Evolutionary conservation across 2,888 invertebrate genomes (phyloP), one percentile per base, ranked within the genome.

Genomic region (Caenorhabditis plicata): DNA sequence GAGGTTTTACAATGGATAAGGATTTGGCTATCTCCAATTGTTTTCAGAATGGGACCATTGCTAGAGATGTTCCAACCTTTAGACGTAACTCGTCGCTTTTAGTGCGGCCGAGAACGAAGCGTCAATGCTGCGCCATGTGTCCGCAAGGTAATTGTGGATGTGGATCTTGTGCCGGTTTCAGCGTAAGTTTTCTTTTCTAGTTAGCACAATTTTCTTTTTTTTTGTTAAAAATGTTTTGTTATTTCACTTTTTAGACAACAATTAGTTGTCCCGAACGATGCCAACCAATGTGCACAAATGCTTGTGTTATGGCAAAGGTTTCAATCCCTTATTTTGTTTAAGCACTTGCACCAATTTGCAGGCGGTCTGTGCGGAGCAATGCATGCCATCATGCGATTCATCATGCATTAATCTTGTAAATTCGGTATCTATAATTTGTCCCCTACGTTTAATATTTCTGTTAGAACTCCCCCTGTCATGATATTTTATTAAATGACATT

Each of bases 71-170:
- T n/a, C 35, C 45, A 15, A 27, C 32, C 22, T 45, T 50, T 15
- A 23, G 32, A n/a, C 22, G 23, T 15, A 52, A 58, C 19, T 47
- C 47, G 2, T 55, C 62, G 4, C 20, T 45, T 8, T 48, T 55
- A 15, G 42, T 55, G 17, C 26, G 62, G 23, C 53, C 64, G 26
- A 33, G 72, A n/a, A 50, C 60, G 1, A 68, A 68, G 33, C 49
- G 72, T 40, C 72, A 72, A 55, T 72, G 72, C 42, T 72, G 72
- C 47, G 57, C 65, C n/a, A 62, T 64, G 65, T 72, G 72, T 33
- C 49, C 56, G 22, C 33, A 47, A 17, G 63, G 52, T 15, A 52
- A 55, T 46, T 73, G 73, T 54, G 66, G 66, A 27, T 70, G 65
- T 33, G 67, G 69, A 17, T 64, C 64, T 26, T 72, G 72, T 41